Evolutionary conservation across 2,113 vertebrate species (phyloP).

Genomic region (Dromaius novaehollandiae): DNA sequence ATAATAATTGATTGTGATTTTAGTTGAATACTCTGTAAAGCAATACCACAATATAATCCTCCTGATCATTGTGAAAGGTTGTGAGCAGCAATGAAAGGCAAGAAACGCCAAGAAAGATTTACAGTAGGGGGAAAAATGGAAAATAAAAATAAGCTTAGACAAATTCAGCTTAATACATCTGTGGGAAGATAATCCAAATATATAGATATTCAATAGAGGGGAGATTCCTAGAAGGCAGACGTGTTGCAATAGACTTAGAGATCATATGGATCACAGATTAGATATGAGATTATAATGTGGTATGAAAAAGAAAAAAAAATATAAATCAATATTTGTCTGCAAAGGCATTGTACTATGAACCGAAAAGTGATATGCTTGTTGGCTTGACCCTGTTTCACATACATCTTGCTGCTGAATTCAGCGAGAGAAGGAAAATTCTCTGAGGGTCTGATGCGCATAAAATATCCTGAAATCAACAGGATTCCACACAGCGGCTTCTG

Average conservation of each 20-base stretch:
- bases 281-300: not conserved
- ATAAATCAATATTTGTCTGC: not conserved
- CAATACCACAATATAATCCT: not conserved
- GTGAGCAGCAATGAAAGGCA: not conserved
- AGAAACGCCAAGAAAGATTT: not conserved
- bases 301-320: not conserved
- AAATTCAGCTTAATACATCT: not conserved
- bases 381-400: not conserved
- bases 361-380: not conserved
- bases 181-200: not conserved
- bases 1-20: conserved; percentile 43
- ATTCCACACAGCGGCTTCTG: not conserved
- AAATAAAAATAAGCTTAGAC: not conserved
- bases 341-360: not conserved
- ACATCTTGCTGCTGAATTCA: not conserved
- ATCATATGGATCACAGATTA: not conserved
- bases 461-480: not conserved
- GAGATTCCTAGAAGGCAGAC: not conserved
- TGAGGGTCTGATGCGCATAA: not conserved
- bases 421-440: not conserved
- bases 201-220: not conserved
- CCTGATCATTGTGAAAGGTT: not conserved
- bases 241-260: not conserved
- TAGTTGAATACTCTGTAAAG: conserved; percentile 8
- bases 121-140: not conserved